phyloP scores from a whole-genome alignment of 2,113 vertebrate species.

The Carollia perspicillata region DNA sequence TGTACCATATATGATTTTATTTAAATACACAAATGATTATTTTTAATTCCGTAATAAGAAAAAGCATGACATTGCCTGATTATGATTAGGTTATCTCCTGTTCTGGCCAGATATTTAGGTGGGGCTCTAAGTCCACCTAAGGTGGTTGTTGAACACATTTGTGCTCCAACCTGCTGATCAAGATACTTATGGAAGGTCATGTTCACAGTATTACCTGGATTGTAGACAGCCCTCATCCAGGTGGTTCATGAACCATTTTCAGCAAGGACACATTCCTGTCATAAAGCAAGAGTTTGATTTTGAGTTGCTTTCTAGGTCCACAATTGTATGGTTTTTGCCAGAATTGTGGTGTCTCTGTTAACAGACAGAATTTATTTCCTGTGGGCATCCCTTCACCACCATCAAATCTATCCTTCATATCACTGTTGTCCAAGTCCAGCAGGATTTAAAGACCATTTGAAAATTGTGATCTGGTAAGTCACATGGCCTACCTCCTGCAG shows the following conservation, averaged over 20 bases:
- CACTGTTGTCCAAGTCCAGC: background rate
- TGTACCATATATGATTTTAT: background rate
- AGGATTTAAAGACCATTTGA: constrained; percentile 1
- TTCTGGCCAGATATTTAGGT: background rate
- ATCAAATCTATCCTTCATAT: background rate
- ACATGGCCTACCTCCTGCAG: background rate
- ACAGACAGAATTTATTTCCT: background rate
- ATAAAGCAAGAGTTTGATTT: background rate
- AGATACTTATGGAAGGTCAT: background rate
- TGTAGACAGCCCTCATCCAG: background rate
- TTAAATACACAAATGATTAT: background rate
- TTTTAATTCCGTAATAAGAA: constrained; percentile 10
- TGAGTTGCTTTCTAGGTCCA: background rate
- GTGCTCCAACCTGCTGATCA: background rate
- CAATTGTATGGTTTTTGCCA: background rate
- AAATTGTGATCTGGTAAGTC: background rate
- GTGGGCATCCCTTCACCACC: background rate
- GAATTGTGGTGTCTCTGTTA: background rate
- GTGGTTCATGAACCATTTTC: background rate
- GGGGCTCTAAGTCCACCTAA: background rate
- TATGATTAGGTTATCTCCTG: background rate
- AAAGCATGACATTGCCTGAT: background rate
- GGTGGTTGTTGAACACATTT: background rate
- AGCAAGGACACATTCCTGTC: background rate
- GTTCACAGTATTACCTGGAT: background rate